Conservation (phyloP, 2,888 invertebrate species). For the Zele albiditarsus region DNA sequence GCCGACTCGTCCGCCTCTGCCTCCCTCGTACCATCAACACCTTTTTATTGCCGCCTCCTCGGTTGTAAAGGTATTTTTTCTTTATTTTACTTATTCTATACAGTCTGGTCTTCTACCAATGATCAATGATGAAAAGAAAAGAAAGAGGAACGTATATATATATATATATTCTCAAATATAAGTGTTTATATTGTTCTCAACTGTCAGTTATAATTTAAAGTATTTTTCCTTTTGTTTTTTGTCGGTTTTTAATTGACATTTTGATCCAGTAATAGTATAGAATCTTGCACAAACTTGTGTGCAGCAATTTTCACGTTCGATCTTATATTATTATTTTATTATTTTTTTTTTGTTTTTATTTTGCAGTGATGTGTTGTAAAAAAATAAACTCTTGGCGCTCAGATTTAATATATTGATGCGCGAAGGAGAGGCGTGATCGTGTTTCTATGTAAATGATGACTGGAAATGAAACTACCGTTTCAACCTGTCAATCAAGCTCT, state of each 20-base stretch:
- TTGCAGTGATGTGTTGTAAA: neutral
- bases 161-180: neutral
- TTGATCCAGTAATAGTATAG: neutral
- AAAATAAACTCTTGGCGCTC: neutral
- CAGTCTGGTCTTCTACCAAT: slow-evolving; percentile 16
- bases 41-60: slow-evolving; percentile 54
- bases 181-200: neutral
- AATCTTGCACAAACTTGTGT: neutral
- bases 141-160: neutral
- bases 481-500: slow-evolving; percentile 53
- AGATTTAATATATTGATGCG: slow-evolving; percentile 13
- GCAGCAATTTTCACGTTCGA: neutral
- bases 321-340: neutral
- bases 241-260: neutral
- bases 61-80: slow-evolving; percentile 51
- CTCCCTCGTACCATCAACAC: slow-evolving; percentile 50
- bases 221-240: neutral
- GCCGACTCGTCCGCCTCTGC: slow-evolving; percentile 23
- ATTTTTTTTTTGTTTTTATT: neutral
- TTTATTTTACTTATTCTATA: slow-evolving; percentile 18
- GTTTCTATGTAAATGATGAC: slow-evolving; percentile 52
- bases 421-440: slow-evolving; percentile 34
- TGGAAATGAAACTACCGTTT: slow-evolving; percentile 54
- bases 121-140: slow-evolving; percentile 24
- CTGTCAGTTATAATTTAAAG: neutral